Evolutionary conservation across 1,140 invertebrate genomes (phyloP).

Genomic region (Mamestra configurata): DNA sequence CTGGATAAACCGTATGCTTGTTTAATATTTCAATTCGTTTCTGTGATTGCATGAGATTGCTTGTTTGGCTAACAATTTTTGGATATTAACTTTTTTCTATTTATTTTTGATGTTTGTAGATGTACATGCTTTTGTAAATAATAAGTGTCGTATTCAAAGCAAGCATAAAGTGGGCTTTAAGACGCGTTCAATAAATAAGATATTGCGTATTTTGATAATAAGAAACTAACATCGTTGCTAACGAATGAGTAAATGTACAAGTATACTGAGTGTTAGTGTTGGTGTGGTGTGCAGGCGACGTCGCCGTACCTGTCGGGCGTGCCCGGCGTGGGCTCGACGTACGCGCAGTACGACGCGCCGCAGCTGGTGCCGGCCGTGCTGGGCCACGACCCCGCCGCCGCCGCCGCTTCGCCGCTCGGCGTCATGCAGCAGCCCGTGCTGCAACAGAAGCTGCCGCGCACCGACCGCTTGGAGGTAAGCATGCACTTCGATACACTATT

Average conservation of each 20-base stretch:
- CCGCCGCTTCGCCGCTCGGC: slow-evolving; percentile 89
- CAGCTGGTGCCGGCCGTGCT: slow-evolving; percentile 95
- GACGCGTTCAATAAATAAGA: slow-evolving; percentile 11
- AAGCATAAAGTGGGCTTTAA: slow-evolving; percentile 24
- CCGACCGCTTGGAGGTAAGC: slow-evolving; percentile 97
- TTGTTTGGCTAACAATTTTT: slow-evolving; percentile 74
- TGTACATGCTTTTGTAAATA: slow-evolving; percentile 39
- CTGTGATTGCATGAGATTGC: slow-evolving; percentile 75
- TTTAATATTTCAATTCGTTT: slow-evolving; percentile 71
- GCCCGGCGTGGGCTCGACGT: slow-evolving; percentile 94
- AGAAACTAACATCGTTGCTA: slow-evolving; percentile 10
- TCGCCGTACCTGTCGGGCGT: slow-evolving; percentile 96
- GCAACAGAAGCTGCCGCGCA: slow-evolving; percentile 97
- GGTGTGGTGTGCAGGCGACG: slow-evolving; percentile 91
- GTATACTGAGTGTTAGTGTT: slow-evolving; percentile 51
- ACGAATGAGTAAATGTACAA: slow-evolving; percentile 26
- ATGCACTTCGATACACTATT: slow-evolving; percentile 43
- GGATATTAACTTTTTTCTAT: slow-evolving; percentile 42
- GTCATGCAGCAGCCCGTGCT: slow-evolving; percentile 95
- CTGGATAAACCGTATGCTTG: slow-evolving; percentile 75
- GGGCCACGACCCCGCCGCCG: slow-evolving; percentile 94
- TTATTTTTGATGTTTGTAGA: slow-evolving; percentile 55
- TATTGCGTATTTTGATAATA: slow-evolving; percentile 7
- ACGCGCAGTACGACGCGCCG: slow-evolving; percentile 95
- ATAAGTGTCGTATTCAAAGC: slow-evolving; percentile 17